These are phyloP conservation scores for Menura novaehollandiae DNA, from an alignment of 2,113 vertebrate species.

Conservation along the genomic window DNA sequence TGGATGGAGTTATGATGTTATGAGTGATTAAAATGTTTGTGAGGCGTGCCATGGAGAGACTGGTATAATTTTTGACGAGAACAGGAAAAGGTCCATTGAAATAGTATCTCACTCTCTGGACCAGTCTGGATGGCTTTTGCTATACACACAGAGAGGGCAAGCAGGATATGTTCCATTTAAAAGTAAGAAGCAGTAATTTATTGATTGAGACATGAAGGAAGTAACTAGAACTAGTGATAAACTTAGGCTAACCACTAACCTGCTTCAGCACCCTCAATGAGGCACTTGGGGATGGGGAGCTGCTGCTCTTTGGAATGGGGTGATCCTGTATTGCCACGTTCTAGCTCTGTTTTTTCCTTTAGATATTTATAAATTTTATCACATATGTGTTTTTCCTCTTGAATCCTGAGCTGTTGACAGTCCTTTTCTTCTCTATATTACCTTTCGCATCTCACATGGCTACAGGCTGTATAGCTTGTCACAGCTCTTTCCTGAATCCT, in stretches of 20 bases:
- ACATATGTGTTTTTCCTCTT: background rate
- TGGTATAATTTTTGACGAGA: background rate
- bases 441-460: background rate
- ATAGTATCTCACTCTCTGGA: background rate
- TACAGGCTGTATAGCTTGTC: background rate
- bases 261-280: fast-evolving
- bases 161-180: background rate
- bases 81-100: background rate
- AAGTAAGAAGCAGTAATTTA: background rate
- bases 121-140: background rate
- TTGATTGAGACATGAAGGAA: background rate
- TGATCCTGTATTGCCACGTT: background rate
- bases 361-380: background rate
- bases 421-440: background rate
- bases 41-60: too few relatives aligned
- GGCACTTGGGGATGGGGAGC: background rate
- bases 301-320: background rate
- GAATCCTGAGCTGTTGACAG: background rate
- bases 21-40: background rate
- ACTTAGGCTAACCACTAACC: background rate
- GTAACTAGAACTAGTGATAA: background rate
- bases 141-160: background rate
- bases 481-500: background rate
- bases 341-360: background rate
- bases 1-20: background rate